phyloP scores from a whole-genome alignment of 2,888 invertebrate genomes.

The Drosophila macrothrix region DNA sequence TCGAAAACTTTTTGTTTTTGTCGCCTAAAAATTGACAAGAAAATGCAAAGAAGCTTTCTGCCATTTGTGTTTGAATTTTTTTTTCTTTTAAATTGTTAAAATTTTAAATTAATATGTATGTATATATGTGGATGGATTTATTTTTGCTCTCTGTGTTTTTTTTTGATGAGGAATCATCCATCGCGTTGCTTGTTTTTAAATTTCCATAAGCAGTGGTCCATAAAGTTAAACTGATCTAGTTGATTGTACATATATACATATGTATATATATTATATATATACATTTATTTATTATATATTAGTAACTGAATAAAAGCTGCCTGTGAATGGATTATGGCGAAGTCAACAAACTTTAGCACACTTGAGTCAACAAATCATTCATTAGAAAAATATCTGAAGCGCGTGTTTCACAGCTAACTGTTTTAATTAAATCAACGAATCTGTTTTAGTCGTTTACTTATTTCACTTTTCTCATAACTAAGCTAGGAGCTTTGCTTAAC shows the following conservation, averaged over 20 bases:
- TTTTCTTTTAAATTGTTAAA: conserved; percentile 41
- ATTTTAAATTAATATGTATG: conserved; percentile 20
- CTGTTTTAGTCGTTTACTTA: conserved; percentile 31
- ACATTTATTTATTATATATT: conserved; percentile 1
- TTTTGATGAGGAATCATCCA: conserved; percentile 52
- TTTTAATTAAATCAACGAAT: neutral
- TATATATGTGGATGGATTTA: conserved; percentile 18
- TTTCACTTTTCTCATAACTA: neutral
- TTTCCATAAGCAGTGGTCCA: conserved; percentile 44
- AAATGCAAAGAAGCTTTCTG: conserved; percentile 39
- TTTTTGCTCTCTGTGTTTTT: conserved; percentile 21
- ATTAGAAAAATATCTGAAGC: conserved; percentile 31
- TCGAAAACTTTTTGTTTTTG: conserved; percentile 48
- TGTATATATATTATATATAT: neutral
- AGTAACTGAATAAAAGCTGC: neutral
- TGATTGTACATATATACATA: neutral
- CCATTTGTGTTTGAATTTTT: conserved; percentile 40
- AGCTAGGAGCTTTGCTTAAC: neutral
- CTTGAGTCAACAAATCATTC: conserved; percentile 55
- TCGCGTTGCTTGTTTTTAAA: conserved; percentile 28
- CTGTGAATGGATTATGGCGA: conserved; percentile 15
- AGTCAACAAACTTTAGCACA: conserved; percentile 53
- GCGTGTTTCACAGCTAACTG: neutral
- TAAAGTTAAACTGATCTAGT: neutral
- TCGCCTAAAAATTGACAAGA: conserved; percentile 31